Base-by-base conservation (phyloP, 2,113 vertebrate genomes). In the Capreolus pygargus region DNA sequence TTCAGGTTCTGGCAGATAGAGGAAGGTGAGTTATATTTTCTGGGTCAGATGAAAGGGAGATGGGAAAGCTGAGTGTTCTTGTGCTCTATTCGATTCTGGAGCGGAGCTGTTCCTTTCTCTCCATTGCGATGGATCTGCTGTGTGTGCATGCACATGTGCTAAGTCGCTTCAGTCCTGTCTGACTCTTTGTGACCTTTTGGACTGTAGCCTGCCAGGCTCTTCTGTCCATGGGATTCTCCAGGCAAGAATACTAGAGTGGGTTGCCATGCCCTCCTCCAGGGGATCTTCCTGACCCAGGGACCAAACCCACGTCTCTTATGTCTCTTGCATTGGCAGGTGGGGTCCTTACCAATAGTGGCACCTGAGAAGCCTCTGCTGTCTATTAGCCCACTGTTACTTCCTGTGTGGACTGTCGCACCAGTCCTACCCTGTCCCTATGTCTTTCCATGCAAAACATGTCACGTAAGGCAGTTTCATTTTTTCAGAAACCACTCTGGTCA, bases 41-140 rank as follows among this genome's bases (percentile, higher is more conserved):
- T 91, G 95, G 97, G 78, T 97, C 93, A 92, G 39, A 47, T 86
- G 82, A 86, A 91, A 95, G 78, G 57, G 45, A 92, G 36, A 91
- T 85, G 79, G 58, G 86, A 86, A 70, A 54, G 55, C 55, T 55
- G 33, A 76, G 50, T 83, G 86, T 95, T 81, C 50, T 93, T 52
- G 4, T 83, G 74, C 30, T 82, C 39, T 57, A 10, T 19, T 7
- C 16, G 17, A 27, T 27, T 58, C 47, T 67, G 50, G 39, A 92
- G n/a, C 16, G 33, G 43, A 52, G 5, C 6, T 14, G 1, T 52
- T 67, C n/a, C 30, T 15, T 95, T 36, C 11, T 86, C 23, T 95
- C 28, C 12, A 0, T 39, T 45, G 47, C n/a, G 6, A 16, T 89
- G 36, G 25, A 3, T 60, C 23, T 90, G 4, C 67, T 57, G 33